These are phyloP conservation scores for Fragum fragum DNA, from an alignment of 2,888 invertebrate species.

Conservation along the genomic window DNA sequence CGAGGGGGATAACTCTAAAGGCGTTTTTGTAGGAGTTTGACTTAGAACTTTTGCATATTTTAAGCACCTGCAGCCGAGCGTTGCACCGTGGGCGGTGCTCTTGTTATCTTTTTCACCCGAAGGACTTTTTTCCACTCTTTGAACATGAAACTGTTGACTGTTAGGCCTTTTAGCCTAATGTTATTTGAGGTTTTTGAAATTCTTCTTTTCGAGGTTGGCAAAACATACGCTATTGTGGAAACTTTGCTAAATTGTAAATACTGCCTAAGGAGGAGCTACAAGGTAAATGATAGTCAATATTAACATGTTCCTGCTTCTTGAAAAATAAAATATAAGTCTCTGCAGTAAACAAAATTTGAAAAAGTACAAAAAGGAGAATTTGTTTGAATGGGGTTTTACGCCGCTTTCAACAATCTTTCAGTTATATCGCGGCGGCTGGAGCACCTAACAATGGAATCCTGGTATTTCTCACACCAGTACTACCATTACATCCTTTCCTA, in stretches of 20 bases:
- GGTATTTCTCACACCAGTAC: no score
- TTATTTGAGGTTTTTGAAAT: neutral
- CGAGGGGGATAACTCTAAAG: no score
- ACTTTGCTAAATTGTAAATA: constrained; percentile 4
- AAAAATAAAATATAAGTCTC: neutral
- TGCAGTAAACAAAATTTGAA: neutral
- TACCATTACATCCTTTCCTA: no score
- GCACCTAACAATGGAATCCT: no score
- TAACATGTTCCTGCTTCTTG: neutral
- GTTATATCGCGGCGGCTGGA: no score
- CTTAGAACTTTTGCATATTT: no score
- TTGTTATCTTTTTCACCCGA: neutral
- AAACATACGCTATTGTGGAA: constrained; percentile 3
- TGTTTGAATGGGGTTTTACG: no score
- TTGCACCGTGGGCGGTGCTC: no score
- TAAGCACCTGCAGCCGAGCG: no score
- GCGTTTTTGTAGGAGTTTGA: no score
- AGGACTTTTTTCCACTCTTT: neutral
- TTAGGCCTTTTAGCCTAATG: neutral
- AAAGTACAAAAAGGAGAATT: no score
- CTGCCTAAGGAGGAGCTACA: constrained; percentile 11
- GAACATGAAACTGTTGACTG: neutral
- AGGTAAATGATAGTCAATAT: constrained; percentile 10
- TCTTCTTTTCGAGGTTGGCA: constrained; percentile 11
- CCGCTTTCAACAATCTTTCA: no score